Conservation (phyloP, 2,113 vertebrate species). For the Choloepus hoffmanni region DNA sequence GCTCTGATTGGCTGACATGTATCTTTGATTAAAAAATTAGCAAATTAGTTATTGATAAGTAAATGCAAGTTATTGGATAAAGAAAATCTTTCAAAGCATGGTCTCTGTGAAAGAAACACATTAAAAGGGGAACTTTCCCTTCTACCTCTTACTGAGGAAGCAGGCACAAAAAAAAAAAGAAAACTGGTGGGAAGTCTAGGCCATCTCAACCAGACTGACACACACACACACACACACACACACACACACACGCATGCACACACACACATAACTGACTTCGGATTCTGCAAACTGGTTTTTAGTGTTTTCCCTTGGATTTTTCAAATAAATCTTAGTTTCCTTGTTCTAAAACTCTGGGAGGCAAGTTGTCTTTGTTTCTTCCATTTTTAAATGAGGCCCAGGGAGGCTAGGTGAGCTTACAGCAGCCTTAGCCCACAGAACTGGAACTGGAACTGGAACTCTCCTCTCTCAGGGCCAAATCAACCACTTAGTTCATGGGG, state of each 20-base stretch:
- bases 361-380: constrained; percentile 39
- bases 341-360: background rate
- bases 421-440: background rate
- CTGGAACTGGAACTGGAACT: background rate
- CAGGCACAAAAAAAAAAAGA: background rate
- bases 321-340: constrained; percentile 8
- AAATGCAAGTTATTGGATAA: background rate
- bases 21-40: constrained; percentile 63
- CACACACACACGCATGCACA: no score
- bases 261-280: background rate
- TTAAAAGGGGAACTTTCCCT: background rate
- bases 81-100: background rate
- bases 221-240: no score
- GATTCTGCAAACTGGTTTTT: constrained; percentile 47
- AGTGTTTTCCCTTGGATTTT: constrained; percentile 39
- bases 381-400: constrained; percentile 39
- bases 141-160: background rate
- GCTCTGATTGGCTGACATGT: constrained; percentile 45
- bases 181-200: background rate
- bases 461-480: background rate
- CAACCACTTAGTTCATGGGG: background rate
- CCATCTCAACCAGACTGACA: background rate
- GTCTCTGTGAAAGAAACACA: background rate
- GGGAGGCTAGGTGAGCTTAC: background rate
- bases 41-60: constrained; percentile 46